Evolutionary conservation across 2,797 vertebrate species (phyloP), one percentile per base, ranked within the genome.

Genomic region (Macroramphosus scolopax): DNA sequence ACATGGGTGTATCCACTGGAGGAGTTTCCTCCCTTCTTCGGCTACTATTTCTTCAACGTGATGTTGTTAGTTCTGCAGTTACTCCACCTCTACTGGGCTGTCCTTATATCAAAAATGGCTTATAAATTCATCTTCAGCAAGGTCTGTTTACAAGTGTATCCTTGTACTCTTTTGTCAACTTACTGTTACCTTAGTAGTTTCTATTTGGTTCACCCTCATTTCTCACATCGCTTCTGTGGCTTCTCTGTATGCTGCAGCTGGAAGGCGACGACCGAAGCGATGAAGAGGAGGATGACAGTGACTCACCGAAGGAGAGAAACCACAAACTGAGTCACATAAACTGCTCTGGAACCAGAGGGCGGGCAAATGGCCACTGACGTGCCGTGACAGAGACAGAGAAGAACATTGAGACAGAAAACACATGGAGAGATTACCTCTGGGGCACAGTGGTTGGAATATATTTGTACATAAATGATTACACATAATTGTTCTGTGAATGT

Each of bases 61-160:
- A 89, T 91, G 82, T 77, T 97, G 31, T 4, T 92, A 56, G 18
- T 86, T 43, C 85, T 96, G 3, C 92, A 92, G 76, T 62, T 84
- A 3, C 90, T 97, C 11, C 93, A 96, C 49, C 8, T 94, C 3
- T 96, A 95, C 75, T 97, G 95, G 94, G 92, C 89, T 5, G 81
- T 87, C 33, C 86, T 92, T n/a, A 91, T 96, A 65, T 67, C 85
- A 54, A 89, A 78, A 58, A 94, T 95, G 88, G 48, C 94, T 78
- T 90, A 65, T 50, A 93, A 90, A 58, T 90, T 87, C n/a, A 2
- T 96, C 42, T 92, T 86, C 69, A 58, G 44, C 16, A 84, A 91
- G 86, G 95, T 97, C 76, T 26, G 74, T 57, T 39, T 36, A 20
- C 9, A 15, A 7, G 6, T 46, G 7, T 88, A 84, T 54, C 13